phyloP scores from a whole-genome alignment of 2,113 vertebrate genomes.

The Microtus richardsoni region DNA sequence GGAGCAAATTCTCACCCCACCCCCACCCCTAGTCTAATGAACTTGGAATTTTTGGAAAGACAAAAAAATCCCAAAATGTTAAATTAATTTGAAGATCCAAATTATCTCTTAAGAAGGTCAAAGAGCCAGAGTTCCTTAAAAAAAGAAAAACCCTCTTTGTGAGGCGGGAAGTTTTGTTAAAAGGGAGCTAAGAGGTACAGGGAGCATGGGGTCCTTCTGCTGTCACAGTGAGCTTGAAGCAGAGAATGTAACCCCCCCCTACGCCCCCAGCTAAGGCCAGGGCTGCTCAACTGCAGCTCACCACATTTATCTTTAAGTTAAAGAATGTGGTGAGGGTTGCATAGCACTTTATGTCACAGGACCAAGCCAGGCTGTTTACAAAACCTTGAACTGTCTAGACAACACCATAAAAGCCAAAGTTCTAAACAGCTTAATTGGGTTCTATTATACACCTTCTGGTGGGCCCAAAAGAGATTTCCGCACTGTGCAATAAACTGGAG shows the following conservation, averaged over 20 bases:
- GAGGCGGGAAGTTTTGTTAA: neutral
- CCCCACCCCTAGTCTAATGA: neutral
- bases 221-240: neutral
- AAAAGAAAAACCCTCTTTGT: neutral
- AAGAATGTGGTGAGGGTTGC: slow-evolving; percentile 80
- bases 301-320: slow-evolving; percentile 72
- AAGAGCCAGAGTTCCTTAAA: slow-evolving; percentile 4
- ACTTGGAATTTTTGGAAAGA: slow-evolving; percentile 61
- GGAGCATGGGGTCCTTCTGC: neutral
- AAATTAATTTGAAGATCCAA: slow-evolving; percentile 35
- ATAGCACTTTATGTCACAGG: slow-evolving; percentile 88
- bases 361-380: slow-evolving; percentile 95
- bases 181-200: neutral
- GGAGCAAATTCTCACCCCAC: neutral
- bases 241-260: neutral
- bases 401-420: slow-evolving; percentile 96
- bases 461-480: slow-evolving; percentile 92
- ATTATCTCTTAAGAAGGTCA: slow-evolving; percentile 45
- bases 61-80: neutral
- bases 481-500: slow-evolving; percentile 90
- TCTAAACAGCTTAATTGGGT: slow-evolving; percentile 99
- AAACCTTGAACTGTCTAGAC: slow-evolving; percentile 99
- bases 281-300: slow-evolving; percentile 66
- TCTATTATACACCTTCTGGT: slow-evolving; percentile 96
- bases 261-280: slow-evolving; percentile 30